phyloP scores from a whole-genome alignment of 2,797 vertebrate species.

The Muscicapa comitata region DNA sequence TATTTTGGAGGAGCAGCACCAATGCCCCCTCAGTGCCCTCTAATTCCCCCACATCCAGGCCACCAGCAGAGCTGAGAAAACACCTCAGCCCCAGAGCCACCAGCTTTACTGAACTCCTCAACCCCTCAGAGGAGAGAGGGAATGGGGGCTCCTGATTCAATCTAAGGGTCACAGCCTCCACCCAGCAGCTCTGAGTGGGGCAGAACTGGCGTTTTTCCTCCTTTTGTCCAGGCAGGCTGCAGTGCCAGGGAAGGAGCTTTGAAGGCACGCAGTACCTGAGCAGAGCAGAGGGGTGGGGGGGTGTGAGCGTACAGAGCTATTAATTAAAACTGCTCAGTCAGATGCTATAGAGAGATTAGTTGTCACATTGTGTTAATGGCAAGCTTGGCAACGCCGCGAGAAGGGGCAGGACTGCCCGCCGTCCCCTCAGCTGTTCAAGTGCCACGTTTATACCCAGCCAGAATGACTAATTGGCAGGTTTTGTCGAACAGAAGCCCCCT shows the following conservation, averaged over 20 bases:
- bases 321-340: slow-evolving; percentile 80
- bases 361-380: slow-evolving; percentile 82
- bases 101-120: not conserved
- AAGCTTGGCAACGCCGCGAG: slow-evolving; percentile 65
- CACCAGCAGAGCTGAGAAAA: slow-evolving; percentile 11
- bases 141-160: not conserved
- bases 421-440: slow-evolving; percentile 76
- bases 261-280: slow-evolving; percentile 59
- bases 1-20: not conserved
- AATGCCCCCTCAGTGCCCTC: not conserved
- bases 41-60: not conserved
- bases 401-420: slow-evolving; percentile 76
- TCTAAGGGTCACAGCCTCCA: not conserved
- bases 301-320: slow-evolving; percentile 49
- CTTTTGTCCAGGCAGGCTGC: not conserved
- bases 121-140: not conserved
- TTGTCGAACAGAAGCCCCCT: slow-evolving; percentile 44
- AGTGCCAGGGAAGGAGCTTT: not conserved
- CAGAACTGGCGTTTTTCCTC: not conserved
- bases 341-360: slow-evolving; percentile 78
- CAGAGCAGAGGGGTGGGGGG: not conserved
- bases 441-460: slow-evolving; percentile 64
- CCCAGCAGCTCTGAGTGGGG: not conserved
- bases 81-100: not conserved
- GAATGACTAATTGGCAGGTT: slow-evolving; percentile 67